These are phyloP conservation scores for Rhizoglyphus robini DNA, from an alignment of 1,140 invertebrate species.

Conservation along the genomic window DNA sequence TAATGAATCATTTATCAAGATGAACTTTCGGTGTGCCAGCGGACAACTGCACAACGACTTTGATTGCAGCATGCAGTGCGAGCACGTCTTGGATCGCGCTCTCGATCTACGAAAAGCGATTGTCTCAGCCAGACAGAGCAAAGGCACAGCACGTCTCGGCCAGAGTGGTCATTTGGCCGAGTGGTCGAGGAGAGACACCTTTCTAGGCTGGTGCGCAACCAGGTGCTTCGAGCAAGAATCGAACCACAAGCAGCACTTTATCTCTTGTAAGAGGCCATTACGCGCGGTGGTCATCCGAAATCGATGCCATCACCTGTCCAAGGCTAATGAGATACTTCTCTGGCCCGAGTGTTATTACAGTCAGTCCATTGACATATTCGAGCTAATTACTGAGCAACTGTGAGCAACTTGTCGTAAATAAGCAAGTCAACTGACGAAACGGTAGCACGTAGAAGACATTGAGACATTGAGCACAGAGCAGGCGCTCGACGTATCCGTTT, in stretches of 20 bases:
- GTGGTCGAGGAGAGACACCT: neutral
- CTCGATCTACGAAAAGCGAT: neutral
- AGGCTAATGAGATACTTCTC: conserved; percentile 8
- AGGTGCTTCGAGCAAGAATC: conserved; percentile 8
- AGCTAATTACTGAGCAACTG: neutral
- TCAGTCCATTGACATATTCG: conserved; percentile 6
- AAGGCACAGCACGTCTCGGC: neutral
- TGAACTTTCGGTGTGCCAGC: conserved; percentile 2
- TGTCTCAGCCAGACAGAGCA: neutral
- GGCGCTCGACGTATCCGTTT: too few relatives aligned
- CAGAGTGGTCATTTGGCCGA: neutral
- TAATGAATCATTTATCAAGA: conserved; percentile 15
- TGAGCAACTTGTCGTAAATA: conserved; percentile 6
- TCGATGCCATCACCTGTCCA: conserved; percentile 13
- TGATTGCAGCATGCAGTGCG: neutral
- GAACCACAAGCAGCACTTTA: conserved; percentile 1
- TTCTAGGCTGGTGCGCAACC: neutral
- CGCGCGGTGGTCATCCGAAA: conserved; percentile 14
- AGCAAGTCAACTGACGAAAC: conserved; percentile 1
- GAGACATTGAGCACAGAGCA: too few relatives aligned
- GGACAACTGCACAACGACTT: neutral
- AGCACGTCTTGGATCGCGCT: conserved; percentile 4
- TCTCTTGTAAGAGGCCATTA: neutral
- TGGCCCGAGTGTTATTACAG: neutral
- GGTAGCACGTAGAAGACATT: too few relatives aligned